A percentile compares a stretch with the other conserved stretches of the same genome.
phyloP scores from a whole-genome alignment of 2,888 invertebrate species.

The Ornithoptera alexandrae region DNA sequence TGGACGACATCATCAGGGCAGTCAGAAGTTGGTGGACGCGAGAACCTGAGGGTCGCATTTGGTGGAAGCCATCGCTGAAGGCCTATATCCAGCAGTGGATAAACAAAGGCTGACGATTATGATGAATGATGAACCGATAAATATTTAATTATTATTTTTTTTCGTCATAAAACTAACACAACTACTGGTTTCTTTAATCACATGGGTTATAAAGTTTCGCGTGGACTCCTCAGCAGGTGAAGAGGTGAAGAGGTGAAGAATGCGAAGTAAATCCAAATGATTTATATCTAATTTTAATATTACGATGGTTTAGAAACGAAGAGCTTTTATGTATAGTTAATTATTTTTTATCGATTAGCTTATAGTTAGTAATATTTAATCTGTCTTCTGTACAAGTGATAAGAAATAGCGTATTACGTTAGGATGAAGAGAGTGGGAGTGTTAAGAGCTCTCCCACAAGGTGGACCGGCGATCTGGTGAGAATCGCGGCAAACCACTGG shows the following conservation, averaged over 20 bases:
- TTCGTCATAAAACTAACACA: background rate
- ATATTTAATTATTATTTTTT: no score
- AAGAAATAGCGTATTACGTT: constrained; percentile 4
- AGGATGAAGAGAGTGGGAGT: no score
- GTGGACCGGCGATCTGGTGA: no score
- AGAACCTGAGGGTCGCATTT: no score
- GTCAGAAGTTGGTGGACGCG: no score
- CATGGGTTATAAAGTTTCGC: background rate
- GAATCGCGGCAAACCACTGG: no score
- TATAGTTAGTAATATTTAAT: background rate
- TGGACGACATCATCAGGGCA: no score
- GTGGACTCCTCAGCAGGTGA: background rate
- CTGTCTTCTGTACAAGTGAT: constrained; percentile 9
- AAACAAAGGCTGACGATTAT: no score
- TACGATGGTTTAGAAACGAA: constrained; percentile 1
- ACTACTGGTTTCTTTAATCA: background rate
- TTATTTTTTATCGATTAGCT: constrained; percentile 20
- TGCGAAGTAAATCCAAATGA: constrained; percentile 23
- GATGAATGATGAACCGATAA: no score
- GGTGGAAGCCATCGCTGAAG: no score
- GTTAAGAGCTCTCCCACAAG: no score
- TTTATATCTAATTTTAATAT: constrained; percentile 23
- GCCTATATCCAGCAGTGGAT: no score
- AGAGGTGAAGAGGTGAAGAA: constrained; percentile 24
- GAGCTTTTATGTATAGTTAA: constrained; percentile 6